These are phyloP conservation scores for Vanessa tameamea DNA, from an alignment of 1,140 invertebrate species.

Conservation along the genomic window DNA sequence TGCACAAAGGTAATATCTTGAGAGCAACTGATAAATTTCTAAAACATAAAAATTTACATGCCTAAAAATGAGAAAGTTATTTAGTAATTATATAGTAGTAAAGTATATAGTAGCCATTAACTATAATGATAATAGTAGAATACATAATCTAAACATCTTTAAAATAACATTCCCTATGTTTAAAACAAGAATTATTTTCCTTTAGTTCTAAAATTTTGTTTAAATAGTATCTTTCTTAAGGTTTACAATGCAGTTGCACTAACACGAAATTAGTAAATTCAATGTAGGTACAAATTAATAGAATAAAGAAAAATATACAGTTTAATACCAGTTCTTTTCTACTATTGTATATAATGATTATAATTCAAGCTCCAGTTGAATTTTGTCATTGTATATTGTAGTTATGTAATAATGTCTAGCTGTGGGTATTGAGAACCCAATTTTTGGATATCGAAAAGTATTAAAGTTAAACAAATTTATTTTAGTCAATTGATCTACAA, in stretches of 20 bases:
- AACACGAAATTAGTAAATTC: too few species aligned
- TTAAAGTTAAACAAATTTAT: background rate
- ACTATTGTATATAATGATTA: background rate
- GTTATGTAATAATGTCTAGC: background rate
- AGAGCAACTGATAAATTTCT: background rate
- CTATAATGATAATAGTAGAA: background rate
- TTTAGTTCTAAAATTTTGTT: too few species aligned
- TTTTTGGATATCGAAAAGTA: too few species aligned
- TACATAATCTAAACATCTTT: too few species aligned
- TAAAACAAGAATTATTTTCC: too few species aligned
- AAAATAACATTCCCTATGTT: too few species aligned
- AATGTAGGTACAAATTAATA: too few species aligned
- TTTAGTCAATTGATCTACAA: background rate
- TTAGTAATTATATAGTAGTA: background rate
- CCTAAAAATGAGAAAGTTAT: too few species aligned
- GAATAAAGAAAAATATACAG: too few species aligned
- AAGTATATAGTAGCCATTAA: background rate
- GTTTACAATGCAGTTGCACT: too few species aligned
- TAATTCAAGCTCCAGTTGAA: background rate
- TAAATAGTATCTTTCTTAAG: too few species aligned
- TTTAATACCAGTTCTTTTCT: background rate
- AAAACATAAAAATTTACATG: too few species aligned
- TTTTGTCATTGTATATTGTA: background rate
- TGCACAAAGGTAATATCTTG: background rate
- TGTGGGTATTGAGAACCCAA: background rate